Conservation (phyloP, 2,797 vertebrate species). For the Acrossocheilus fasciatus region DNA sequence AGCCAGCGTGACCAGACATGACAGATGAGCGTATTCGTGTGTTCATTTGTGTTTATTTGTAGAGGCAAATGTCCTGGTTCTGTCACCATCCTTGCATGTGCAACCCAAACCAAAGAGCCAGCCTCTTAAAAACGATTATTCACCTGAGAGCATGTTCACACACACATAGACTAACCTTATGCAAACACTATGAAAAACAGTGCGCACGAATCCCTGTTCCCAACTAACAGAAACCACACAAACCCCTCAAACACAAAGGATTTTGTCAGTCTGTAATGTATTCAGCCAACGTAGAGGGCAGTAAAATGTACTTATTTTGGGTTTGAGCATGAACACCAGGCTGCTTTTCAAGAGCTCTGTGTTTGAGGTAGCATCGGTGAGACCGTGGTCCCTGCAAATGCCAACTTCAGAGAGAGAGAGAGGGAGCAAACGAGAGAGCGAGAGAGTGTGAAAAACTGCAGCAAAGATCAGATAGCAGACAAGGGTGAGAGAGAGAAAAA, state of each 20-base stretch:
- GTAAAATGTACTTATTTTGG: constrained; percentile 29
- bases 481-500: constrained; percentile 35
- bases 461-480: constrained; percentile 58
- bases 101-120: constrained; percentile 39
- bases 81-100: constrained; percentile 46
- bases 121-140: constrained; percentile 27
- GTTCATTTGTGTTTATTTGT: constrained; percentile 42
- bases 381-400: constrained; percentile 53
- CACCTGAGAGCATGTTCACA: constrained; percentile 16
- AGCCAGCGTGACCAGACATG: neutral
- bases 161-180: neutral
- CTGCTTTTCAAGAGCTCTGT: constrained; percentile 25
- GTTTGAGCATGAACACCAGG: neutral
- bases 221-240: neutral
- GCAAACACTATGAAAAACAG: constrained; percentile 20
- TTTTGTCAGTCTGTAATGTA: constrained; percentile 8
- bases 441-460: constrained; percentile 69
- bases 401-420: constrained; percentile 58
- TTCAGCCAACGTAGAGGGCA: neutral
- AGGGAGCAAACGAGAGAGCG: constrained; percentile 70
- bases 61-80: constrained; percentile 56
- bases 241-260: neutral
- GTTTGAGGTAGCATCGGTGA: constrained; percentile 46
- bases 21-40: constrained; percentile 24
- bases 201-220: neutral